phyloP scores from a whole-genome alignment of 2,888 invertebrate genomes.

The Drosophila rubida region DNA sequence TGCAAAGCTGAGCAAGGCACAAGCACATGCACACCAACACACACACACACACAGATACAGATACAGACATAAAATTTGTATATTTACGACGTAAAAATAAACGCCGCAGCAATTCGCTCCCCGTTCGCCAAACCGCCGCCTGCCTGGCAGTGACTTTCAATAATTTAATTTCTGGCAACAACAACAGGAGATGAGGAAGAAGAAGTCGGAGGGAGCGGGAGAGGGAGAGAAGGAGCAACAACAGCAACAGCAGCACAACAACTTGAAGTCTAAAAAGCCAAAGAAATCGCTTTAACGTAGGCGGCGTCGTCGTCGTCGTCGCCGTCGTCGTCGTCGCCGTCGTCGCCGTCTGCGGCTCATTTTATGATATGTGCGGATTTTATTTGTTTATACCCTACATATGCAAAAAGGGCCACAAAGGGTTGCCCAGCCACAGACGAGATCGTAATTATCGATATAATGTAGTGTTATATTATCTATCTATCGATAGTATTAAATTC shows the following conservation, averaged over 20 bases:
- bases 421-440: neutral
- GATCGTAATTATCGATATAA: neutral
- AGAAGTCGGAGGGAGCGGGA: neutral
- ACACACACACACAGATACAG: constrained; percentile 19
- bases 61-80: constrained; percentile 70
- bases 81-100: constrained; percentile 81
- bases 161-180: constrained; percentile 74
- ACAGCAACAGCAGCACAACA: constrained; percentile 13
- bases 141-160: constrained; percentile 73
- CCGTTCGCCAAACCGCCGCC: neutral
- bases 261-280: constrained; percentile 32
- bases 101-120: constrained; percentile 32
- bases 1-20: constrained; percentile 36
- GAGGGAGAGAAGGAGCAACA: neutral
- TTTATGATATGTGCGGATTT: constrained; percentile 40
- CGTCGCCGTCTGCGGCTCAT: constrained; percentile 26
- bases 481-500: too few relatives aligned
- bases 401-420: constrained; percentile 7
- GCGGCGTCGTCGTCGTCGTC: constrained; percentile 27
- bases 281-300: constrained; percentile 58
- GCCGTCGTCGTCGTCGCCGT: constrained; percentile 25
- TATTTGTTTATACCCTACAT: constrained; percentile 38
- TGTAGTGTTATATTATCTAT: too few relatives aligned
- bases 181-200: constrained; percentile 17
- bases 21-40: constrained; percentile 2